phyloP scores from a whole-genome alignment of 2,113 vertebrate genomes.

The Hyla sarda region DNA sequence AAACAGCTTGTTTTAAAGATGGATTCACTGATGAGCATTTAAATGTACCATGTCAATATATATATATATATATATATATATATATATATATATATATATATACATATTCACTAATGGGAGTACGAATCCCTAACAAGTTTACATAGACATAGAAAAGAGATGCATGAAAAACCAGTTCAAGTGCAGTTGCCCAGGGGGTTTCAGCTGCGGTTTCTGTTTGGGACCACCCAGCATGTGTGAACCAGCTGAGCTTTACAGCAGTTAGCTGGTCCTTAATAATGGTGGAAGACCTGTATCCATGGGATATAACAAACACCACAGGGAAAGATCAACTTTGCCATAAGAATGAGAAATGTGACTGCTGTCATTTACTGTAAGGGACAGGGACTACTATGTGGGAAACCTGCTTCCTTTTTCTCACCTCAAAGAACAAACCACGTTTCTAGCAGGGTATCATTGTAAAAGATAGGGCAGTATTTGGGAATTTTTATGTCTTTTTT shows the following conservation, averaged over 20 bases:
- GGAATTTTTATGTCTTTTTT: background rate
- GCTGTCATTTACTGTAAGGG: background rate
- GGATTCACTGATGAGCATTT: too few relatives aligned
- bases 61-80: too few relatives aligned
- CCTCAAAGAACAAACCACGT: background rate
- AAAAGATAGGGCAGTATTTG: background rate
- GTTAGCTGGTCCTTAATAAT: slow-evolving; percentile 33
- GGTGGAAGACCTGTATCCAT: background rate
- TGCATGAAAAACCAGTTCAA: slow-evolving; percentile 10
- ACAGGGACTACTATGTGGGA: background rate
- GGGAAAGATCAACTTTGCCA: slow-evolving; percentile 10
- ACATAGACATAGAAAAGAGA: background rate
- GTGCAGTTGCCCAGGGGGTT: slow-evolving; percentile 29
- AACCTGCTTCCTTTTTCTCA: background rate
- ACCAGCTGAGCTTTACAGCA: slow-evolving; percentile 41
- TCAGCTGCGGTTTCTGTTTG: slow-evolving; percentile 34
- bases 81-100: too few relatives aligned
- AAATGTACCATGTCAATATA: too few relatives aligned
- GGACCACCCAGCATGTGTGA: slow-evolving; percentile 52
- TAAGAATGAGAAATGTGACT: background rate
- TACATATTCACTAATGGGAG: too few relatives aligned
- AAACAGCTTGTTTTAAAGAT: too few relatives aligned
- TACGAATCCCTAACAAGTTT: background rate
- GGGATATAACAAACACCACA: background rate
- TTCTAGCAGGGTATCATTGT: background rate